These are phyloP conservation scores for Atta colombica DNA, from an alignment of 1,140 invertebrate genomes.

Conservation along the genomic window DNA sequence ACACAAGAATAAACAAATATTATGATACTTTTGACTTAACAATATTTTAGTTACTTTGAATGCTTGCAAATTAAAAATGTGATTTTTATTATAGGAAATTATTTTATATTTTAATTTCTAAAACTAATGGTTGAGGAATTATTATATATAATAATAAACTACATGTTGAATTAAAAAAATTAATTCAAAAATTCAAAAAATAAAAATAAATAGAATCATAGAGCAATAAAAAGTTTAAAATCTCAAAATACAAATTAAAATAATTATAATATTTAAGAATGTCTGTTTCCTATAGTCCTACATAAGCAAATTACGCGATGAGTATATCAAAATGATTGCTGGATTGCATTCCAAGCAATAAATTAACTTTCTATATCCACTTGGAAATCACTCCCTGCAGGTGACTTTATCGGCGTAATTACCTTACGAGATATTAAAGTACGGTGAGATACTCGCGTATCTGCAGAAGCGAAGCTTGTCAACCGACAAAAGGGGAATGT, in stretches of 20 bases:
- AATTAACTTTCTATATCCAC: slow-evolving; percentile 63
- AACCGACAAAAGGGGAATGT: slow-evolving; percentile 17
- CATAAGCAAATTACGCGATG: neutral
- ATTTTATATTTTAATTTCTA: neutral
- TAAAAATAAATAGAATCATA: neutral
- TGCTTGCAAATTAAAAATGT: neutral
- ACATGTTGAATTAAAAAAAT: neutral
- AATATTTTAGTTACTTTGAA: neutral
- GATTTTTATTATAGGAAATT: slow-evolving; percentile 1
- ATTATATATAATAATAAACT: neutral
- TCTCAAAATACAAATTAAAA: neutral
- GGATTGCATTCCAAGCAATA: slow-evolving; percentile 56
- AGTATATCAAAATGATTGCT: neutral
- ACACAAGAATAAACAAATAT: neutral
- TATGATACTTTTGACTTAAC: neutral
- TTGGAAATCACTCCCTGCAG: slow-evolving; percentile 32
- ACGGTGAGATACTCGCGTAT: slow-evolving; percentile 58
- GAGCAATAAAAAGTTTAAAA: neutral
- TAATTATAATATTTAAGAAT: neutral
- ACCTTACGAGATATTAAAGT: slow-evolving; percentile 75
- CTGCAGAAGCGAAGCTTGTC: slow-evolving; percentile 67
- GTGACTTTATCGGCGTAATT: slow-evolving; percentile 75
- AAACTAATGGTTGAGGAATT: neutral
- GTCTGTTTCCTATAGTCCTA: neutral
- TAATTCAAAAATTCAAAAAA: no score